Evolutionary conservation across 2,113 vertebrate genomes (phyloP).

Genomic region (Platichthys flesus): DNA sequence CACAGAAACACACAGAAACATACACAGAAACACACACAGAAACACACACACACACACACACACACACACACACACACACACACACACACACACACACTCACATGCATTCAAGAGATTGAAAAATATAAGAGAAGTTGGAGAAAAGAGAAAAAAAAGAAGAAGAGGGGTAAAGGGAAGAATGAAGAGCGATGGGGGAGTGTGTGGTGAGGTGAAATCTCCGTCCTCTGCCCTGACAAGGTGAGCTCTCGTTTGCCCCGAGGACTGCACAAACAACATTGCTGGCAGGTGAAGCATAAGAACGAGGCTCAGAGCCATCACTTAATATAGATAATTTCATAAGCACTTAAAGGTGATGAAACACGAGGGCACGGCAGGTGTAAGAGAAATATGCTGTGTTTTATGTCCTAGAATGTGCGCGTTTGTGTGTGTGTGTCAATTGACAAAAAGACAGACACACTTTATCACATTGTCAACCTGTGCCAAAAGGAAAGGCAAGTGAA

Average conservation of each 20-base stretch:
- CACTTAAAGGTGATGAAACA: conserved; percentile 83
- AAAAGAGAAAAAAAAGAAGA: background rate
- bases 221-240: conserved; percentile 67
- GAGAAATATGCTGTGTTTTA: conserved; percentile 52
- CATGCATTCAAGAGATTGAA: background rate
- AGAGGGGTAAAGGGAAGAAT: too few relatives aligned
- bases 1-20: conserved; percentile 19
- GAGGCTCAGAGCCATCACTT: conserved; percentile 69
- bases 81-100: background rate
- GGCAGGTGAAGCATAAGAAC: conserved; percentile 72
- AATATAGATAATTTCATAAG: conserved; percentile 79
- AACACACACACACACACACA: conserved; percentile 40
- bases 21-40: conserved; percentile 27
- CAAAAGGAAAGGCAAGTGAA: conserved; percentile 49
- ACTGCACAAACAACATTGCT: conserved; percentile 71
- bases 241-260: conserved; percentile 68
- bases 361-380: conserved; percentile 69
- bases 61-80: conserved; percentile 41
- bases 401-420: conserved; percentile 25
- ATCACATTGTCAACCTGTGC: conserved; percentile 50
- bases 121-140: conserved; percentile 15
- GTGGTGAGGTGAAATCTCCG: conserved; percentile 44
- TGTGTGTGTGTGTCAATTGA: conserved; percentile 57
- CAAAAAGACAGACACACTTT: conserved; percentile 49
- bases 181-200: background rate